Percentiles rank a stretch among this genome's conserved stretches.
These are phyloP conservation scores for Caenorhabditis sulstoni DNA, from an alignment of 2,888 invertebrate species.

Conservation along the genomic window DNA sequence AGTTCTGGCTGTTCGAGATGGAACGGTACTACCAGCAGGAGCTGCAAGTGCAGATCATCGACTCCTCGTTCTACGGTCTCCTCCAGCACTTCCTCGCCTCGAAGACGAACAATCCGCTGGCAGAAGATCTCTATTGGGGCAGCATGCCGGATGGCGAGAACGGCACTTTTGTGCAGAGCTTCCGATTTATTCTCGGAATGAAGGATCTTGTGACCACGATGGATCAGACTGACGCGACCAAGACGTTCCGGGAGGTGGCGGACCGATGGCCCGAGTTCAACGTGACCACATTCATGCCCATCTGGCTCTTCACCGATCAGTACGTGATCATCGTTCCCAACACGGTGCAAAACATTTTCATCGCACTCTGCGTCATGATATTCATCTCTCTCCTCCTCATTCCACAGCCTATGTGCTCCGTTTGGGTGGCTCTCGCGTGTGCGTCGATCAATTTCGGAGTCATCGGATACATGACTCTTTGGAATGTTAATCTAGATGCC, in stretches of 20 bases:
- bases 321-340: conserved; percentile 80
- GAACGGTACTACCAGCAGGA: conserved; percentile 74
- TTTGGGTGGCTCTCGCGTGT: conserved; percentile 96
- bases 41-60: conserved; percentile 70
- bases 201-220: conserved; percentile 76
- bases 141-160: conserved; percentile 42
- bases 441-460: conserved; percentile 94
- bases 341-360: conserved; percentile 80
- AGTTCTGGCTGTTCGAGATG: conserved; percentile 80
- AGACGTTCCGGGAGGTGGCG: conserved; percentile 74
- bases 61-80: conserved; percentile 74
- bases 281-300: conserved; percentile 80
- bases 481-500: conserved; percentile 89
- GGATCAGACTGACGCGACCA: conserved; percentile 78
- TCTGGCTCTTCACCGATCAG: conserved; percentile 81
- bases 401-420: conserved; percentile 90
- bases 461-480: conserved; percentile 95
- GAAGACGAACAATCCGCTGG: conserved; percentile 70
- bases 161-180: conserved; percentile 61
- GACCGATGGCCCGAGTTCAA: conserved; percentile 75
- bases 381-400: conserved; percentile 93
- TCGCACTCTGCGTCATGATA: conserved; percentile 87
- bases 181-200: conserved; percentile 78
- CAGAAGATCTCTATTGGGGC: conserved; percentile 78
- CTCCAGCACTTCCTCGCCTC: conserved; percentile 76